Percentiles rank a stretch among this genome's conserved stretches.
Conservation (phyloP, 2,888 invertebrate species). For the Abrostola triplasia region DNA sequence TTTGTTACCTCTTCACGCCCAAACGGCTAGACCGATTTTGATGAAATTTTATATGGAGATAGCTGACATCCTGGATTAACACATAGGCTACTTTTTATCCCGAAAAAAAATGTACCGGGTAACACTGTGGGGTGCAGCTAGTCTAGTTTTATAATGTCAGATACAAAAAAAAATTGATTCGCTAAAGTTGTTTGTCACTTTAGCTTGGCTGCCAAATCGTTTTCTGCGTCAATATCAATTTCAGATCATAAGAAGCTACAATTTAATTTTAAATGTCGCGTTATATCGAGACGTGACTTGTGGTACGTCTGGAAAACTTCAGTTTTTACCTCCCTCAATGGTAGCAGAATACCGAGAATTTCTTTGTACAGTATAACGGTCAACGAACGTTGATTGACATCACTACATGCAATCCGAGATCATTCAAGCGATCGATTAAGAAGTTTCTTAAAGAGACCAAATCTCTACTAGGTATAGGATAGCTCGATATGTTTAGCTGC, state of each 20-base stretch:
- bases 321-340: slow-evolving; percentile 13
- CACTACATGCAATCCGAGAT: slow-evolving; percentile 63
- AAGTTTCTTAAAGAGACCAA: slow-evolving; percentile 28
- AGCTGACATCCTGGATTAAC: no score
- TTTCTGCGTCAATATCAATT: no score
- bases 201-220: neutral
- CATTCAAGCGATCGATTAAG: slow-evolving; percentile 58
- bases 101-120: no score
- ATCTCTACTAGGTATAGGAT: slow-evolving; percentile 3
- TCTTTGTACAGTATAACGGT: slow-evolving; percentile 61
- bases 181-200: neutral
- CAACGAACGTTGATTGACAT: slow-evolving; percentile 63
- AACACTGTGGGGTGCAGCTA: no score
- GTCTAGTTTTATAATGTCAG: no score
- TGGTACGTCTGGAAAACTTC: slow-evolving; percentile 1
- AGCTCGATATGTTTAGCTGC: no score
- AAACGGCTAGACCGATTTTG: no score
- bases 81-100: no score
- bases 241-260: neutral
- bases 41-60: no score
- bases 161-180: neutral
- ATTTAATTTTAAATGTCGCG: slow-evolving; percentile 12
- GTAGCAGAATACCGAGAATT: slow-evolving; percentile 43
- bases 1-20: no score
- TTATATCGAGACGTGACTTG: slow-evolving; percentile 25